A percentile compares a stretch with the other conserved stretches of the same genome.
phyloP scores from a whole-genome alignment of 2,797 vertebrate species.

The Sciaenops ocellatus region DNA sequence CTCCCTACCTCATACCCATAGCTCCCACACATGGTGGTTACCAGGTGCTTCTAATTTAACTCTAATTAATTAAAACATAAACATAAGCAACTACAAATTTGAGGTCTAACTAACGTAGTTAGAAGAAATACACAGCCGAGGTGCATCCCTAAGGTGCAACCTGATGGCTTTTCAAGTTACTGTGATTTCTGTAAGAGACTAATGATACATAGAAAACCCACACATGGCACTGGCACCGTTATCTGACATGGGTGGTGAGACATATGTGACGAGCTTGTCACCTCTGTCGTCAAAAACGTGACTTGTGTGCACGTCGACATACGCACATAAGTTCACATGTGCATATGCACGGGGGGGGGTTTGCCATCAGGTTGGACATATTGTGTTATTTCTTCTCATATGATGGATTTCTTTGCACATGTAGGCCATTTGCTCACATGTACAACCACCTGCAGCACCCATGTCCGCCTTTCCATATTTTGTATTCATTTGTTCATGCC shows the following conservation, averaged over 20 bases:
- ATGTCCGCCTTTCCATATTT: not conserved
- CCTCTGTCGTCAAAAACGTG: slow-evolving; percentile 5
- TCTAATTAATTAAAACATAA: not conserved
- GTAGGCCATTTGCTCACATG: not conserved
- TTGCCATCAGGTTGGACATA: slow-evolving; percentile 35
- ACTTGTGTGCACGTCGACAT: not conserved
- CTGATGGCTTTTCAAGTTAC: not conserved
- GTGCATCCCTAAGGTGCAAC: not conserved
- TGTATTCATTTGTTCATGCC: slow-evolving; percentile 41
- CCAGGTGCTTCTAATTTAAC: not conserved
- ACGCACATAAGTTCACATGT: not conserved
- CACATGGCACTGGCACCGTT: not conserved
- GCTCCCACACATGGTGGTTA: too few species aligned
- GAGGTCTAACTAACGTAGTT: not conserved
- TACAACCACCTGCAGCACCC: slow-evolving; percentile 17
- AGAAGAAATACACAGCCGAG: not conserved
- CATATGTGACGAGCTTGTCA: slow-evolving; percentile 1
- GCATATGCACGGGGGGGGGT: not conserved
- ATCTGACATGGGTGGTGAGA: not conserved
- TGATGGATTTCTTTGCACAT: slow-evolving; percentile 8
- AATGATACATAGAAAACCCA: not conserved
- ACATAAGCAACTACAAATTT: not conserved
- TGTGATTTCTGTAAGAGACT: not conserved
- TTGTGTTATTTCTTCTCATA: slow-evolving; percentile 20
- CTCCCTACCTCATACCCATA: too few species aligned